These are phyloP conservation scores for Carcharodon carcharias DNA, from an alignment of 2,797 vertebrate genomes.

Conservation along the genomic window DNA sequence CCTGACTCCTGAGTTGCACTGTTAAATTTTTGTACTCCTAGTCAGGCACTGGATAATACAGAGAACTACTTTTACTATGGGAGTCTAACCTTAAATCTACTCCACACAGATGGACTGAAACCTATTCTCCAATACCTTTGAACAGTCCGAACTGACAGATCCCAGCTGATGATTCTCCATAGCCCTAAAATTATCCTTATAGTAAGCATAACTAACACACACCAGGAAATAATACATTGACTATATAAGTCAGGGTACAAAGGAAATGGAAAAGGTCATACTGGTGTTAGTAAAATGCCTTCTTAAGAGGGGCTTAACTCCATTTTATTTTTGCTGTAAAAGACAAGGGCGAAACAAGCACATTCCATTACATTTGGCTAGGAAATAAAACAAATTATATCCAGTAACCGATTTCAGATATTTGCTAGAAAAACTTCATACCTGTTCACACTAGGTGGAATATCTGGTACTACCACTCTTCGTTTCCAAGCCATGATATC, in stretches of 20 bases:
- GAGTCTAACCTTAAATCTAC: background rate
- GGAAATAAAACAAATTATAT: background rate
- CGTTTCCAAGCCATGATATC: conserved; percentile 89
- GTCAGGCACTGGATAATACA: background rate
- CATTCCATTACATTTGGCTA: background rate
- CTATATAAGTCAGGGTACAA: background rate
- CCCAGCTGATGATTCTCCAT: background rate
- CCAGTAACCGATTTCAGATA: background rate
- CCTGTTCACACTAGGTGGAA: conserved; percentile 69
- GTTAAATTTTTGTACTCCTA: background rate
- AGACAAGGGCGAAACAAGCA: background rate
- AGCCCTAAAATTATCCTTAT: background rate
- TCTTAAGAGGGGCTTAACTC: background rate
- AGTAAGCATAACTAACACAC: background rate
- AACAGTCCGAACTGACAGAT: background rate
- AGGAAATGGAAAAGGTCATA: background rate
- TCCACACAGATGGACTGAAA: background rate
- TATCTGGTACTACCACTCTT: conserved; percentile 87
- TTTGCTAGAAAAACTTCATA: conserved; percentile 46
- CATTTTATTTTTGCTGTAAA: background rate
- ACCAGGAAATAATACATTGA: background rate
- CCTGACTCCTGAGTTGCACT: no score
- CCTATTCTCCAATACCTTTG: background rate
- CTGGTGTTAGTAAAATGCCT: background rate
- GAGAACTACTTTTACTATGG: background rate